Evolutionary conservation across 1,140 invertebrate genomes (phyloP).

Genomic region (Eupristina koningsbergeri): DNA sequence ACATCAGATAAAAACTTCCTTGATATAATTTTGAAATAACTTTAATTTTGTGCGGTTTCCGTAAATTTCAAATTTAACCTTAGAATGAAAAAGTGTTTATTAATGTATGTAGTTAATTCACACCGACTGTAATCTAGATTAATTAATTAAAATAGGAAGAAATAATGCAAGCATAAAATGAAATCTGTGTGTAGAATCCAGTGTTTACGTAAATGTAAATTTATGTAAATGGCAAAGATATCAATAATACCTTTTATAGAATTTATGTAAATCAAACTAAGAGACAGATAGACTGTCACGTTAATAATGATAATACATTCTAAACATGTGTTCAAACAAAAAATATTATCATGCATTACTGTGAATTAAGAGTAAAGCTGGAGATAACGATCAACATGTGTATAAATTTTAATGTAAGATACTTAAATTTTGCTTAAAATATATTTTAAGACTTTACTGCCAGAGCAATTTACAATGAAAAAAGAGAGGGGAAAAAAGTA

Average conservation of each 20-base stretch:
- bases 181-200: background rate
- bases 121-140: no score
- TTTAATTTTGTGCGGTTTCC: no score
- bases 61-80: no score
- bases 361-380: background rate
- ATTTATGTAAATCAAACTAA: background rate
- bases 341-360: conserved; percentile 1
- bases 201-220: background rate
- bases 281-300: background rate
- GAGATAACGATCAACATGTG: background rate
- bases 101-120: no score
- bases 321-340: background rate
- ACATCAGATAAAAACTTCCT: no score
- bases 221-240: background rate
- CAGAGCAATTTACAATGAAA: background rate
- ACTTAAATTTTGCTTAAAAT: background rate
- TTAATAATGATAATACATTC: background rate
- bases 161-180: background rate
- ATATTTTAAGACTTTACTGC: background rate
- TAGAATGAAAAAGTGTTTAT: no score
- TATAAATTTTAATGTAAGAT: background rate
- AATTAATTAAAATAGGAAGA: background rate
- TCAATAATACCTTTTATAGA: background rate
- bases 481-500: no score
- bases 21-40: no score